Conservation (phyloP, 2,113 vertebrate genomes). For the Mus musculus region GRCm39 chr9:32911001-32911500, state of each 20-base stretch:
- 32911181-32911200: background rate
- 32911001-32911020: background rate
- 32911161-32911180: background rate
- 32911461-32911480: background rate
- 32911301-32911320: background rate
- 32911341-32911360: background rate
- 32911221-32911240: background rate
- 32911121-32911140: background rate
- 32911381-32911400: background rate
- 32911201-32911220: background rate
- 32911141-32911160: background rate
- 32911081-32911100: background rate
- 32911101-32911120: slow-evolving; percentile 38
- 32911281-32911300: background rate
- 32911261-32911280: background rate
- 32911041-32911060: background rate
- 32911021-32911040: background rate
- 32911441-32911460: background rate
- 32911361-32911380: background rate
- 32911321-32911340: background rate
- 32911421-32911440: background rate
- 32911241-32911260: background rate
- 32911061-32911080: background rate
- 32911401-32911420: background rate
- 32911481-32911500: background rate